A percentile compares a stretch with the other conserved stretches of the same genome.
Evolutionary conservation across 1,140 invertebrate species (phyloP).

Genomic region (Zaprionus gabonicus): DNA sequence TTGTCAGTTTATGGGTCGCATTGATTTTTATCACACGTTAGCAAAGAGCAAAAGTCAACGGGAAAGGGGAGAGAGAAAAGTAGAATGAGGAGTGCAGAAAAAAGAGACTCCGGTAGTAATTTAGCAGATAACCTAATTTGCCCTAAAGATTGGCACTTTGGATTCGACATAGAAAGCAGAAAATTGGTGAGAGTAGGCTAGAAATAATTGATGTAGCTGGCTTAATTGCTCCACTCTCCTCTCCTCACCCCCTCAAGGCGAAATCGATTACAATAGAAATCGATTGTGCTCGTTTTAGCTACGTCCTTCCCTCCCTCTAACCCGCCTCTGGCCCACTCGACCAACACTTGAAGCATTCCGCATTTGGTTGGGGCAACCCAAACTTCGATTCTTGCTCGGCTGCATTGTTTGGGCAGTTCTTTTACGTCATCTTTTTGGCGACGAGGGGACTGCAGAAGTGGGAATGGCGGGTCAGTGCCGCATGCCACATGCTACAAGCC

Average conservation of each 20-base stretch:
- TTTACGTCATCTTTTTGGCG: slow-evolving; percentile 33
- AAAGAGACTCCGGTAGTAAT: neutral
- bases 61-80: too few species aligned
- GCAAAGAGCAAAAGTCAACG: neutral
- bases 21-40: slow-evolving; percentile 57
- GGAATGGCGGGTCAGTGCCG: neutral
- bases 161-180: neutral
- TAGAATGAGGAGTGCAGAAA: neutral
- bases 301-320: neutral
- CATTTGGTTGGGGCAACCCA: slow-evolving; percentile 11
- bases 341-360: slow-evolving; percentile 10
- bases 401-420: slow-evolving; percentile 13
- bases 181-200: neutral
- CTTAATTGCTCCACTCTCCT: neutral
- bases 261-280: neutral
- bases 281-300: neutral
- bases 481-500: slow-evolving; percentile 12
- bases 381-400: slow-evolving; percentile 20
- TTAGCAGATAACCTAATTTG: neutral
- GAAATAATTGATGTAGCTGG: neutral
- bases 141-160: neutral
- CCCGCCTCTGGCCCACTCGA: neutral
- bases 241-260: neutral
- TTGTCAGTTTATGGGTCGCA: slow-evolving; percentile 44
- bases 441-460: neutral